Percentiles rank a stretch among this genome's conserved stretches.
Evolutionary conservation across 2,888 invertebrate species (phyloP).

Genomic region (Andrena minutula): DNA sequence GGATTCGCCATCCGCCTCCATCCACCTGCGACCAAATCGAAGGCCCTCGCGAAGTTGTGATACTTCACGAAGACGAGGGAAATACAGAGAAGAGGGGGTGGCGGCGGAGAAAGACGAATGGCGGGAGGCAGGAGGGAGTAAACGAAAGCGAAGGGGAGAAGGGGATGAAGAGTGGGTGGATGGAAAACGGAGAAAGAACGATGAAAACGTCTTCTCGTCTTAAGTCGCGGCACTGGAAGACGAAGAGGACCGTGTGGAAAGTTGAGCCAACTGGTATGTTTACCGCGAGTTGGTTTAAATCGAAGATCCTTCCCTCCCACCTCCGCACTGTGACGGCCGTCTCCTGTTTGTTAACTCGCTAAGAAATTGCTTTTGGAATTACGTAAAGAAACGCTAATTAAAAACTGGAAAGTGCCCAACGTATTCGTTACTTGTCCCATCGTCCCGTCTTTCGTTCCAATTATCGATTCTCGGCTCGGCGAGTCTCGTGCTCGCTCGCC

Average conservation of each 20-base stretch:
- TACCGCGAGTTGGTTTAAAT: constrained; percentile 73
- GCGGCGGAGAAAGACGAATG: constrained; percentile 28
- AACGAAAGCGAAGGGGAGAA: constrained; percentile 8
- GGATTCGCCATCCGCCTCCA: constrained; percentile 69
- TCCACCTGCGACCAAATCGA: constrained; percentile 70
- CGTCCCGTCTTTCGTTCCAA: not conserved
- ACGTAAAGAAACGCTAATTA: constrained; percentile 74
- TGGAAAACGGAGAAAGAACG: constrained; percentile 28
- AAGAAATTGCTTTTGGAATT: constrained; percentile 67
- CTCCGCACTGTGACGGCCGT: constrained; percentile 47
- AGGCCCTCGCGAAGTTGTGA: constrained; percentile 74
- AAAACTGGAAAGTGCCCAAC: constrained; percentile 64
- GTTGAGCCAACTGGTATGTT: constrained; percentile 76
- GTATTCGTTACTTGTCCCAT: constrained; percentile 5
- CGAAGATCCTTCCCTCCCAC: constrained; percentile 56
- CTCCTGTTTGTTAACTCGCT: constrained; percentile 66
- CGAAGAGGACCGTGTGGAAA: constrained; percentile 62
- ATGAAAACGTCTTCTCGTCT: constrained; percentile 56
- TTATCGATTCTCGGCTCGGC: constrained; percentile 21
- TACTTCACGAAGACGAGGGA: constrained; percentile 57
- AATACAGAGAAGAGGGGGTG: constrained; percentile 37
- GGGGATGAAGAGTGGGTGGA: constrained; percentile 2
- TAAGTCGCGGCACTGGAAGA: constrained; percentile 44
- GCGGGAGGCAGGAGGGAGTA: constrained; percentile 13
- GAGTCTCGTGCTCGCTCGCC: not conserved